phyloP scores from a whole-genome alignment of 2,113 vertebrate species.

The Sander vitreus region DNA sequence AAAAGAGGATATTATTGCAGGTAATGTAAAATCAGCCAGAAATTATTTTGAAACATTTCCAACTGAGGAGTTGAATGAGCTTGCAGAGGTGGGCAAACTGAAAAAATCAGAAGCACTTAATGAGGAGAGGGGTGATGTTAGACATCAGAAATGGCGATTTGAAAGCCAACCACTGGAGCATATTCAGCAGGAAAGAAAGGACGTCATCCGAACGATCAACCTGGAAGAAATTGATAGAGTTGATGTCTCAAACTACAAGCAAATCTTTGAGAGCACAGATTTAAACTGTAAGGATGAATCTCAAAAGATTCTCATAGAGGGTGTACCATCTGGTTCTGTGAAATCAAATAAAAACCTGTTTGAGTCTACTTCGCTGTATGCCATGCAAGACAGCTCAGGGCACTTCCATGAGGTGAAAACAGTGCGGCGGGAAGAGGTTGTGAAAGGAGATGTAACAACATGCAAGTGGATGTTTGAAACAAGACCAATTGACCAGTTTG shows the following conservation, averaged over 20 bases:
- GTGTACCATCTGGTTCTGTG: constrained; percentile 87
- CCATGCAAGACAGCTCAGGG: constrained; percentile 91
- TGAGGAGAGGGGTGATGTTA: constrained; percentile 91
- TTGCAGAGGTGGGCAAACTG: constrained; percentile 88
- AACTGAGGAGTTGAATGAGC: constrained; percentile 86
- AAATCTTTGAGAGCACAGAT: constrained; percentile 89
- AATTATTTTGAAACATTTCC: constrained; percentile 91
- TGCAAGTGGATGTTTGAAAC: constrained; percentile 97
- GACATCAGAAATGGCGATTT: constrained; percentile 91
- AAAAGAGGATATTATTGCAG: constrained; percentile 87
- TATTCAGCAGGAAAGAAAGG: constrained; percentile 89
- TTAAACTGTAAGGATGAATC: constrained; percentile 83
- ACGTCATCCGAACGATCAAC: constrained; percentile 86
- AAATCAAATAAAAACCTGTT: constrained; percentile 90
- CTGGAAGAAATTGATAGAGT: constrained; percentile 91
- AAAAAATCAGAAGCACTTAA: constrained; percentile 83
- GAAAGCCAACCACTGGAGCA: constrained; percentile 91
- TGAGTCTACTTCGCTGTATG: constrained; percentile 89
- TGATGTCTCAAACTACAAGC: constrained; percentile 88
- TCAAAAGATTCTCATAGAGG: constrained; percentile 89
- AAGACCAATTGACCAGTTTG: constrained; percentile 91
- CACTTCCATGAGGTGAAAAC: constrained; percentile 93
- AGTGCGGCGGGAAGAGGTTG: constrained; percentile 91
- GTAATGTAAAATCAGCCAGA: constrained; percentile 89
- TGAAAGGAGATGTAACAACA: constrained; percentile 91